phyloP scores from a whole-genome alignment of 2,113 vertebrate genomes.

The Lycocorax pyrrhopterus region DNA sequence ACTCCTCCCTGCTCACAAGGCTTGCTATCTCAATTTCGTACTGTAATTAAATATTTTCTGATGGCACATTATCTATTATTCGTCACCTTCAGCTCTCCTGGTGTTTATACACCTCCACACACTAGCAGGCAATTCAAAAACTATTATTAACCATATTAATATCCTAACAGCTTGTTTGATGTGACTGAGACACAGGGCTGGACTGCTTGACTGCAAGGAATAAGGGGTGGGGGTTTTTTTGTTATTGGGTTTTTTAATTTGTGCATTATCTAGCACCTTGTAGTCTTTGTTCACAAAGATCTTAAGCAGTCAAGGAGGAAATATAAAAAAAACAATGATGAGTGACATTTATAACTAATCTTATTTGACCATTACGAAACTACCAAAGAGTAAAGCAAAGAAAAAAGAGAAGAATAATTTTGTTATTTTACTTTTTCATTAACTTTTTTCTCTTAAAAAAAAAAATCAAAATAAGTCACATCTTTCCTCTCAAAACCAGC shows the following conservation, averaged over 20 bases:
- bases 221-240: neutral
- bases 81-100: neutral
- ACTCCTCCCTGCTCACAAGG: neutral
- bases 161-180: neutral
- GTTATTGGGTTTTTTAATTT: neutral
- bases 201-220: neutral
- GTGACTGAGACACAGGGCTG: accelerated
- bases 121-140: conserved; percentile 25
- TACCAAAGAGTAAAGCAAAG: neutral
- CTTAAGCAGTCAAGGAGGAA: neutral
- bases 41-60: conserved; percentile 45
- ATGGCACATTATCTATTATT: conserved; percentile 20
- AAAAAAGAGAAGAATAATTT: neutral
- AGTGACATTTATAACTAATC: neutral
- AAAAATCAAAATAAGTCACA: neutral
- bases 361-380: neutral
- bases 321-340: neutral
- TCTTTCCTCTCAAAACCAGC: neutral
- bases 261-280: neutral
- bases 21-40: neutral
- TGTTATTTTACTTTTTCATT: neutral
- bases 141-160: conserved; percentile 11
- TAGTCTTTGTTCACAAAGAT: neutral
- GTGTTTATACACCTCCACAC: neutral
- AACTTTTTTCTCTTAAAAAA: neutral